Conservation (phyloP, 1,140 invertebrate genomes). For the Pectinophora gossypiella region DNA sequence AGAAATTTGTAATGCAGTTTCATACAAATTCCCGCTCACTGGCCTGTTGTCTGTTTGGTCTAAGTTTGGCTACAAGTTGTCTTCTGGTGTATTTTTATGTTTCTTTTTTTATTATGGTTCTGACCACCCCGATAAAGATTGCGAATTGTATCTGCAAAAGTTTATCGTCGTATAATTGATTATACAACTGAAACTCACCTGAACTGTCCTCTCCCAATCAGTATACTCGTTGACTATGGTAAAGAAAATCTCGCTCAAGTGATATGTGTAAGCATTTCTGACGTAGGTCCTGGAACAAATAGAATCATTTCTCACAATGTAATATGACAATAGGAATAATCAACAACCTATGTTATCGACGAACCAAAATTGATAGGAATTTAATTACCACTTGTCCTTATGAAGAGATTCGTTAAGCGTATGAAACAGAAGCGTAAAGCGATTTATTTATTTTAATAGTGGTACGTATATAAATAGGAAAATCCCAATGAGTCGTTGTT, state of each 20-base stretch:
- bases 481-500: too few species aligned
- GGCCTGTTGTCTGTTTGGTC: too few species aligned
- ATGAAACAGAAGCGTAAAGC: background rate
- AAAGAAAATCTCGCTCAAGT: constrained; percentile 97
- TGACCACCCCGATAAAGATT: too few species aligned
- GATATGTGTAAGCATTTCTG: constrained; percentile 94
- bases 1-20: too few species aligned
- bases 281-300: constrained; percentile 86
- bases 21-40: too few species aligned
- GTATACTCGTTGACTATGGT: constrained; percentile 98
- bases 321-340: background rate
- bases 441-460: too few species aligned
- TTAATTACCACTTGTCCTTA: background rate
- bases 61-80: too few species aligned
- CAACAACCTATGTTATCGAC: constrained; percentile 4
- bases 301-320: constrained; percentile 8
- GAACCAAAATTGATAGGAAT: background rate
- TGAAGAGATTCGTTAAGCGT: background rate
- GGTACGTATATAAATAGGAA: too few species aligned
- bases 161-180: constrained; percentile 1
- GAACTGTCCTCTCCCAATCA: constrained; percentile 95
- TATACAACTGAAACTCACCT: constrained; percentile 77
- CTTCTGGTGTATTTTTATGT: too few species aligned
- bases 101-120: too few species aligned
- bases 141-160: too few species aligned